Conservation (phyloP, 2,888 invertebrate genomes). For the Choreutis nemorana region DNA sequence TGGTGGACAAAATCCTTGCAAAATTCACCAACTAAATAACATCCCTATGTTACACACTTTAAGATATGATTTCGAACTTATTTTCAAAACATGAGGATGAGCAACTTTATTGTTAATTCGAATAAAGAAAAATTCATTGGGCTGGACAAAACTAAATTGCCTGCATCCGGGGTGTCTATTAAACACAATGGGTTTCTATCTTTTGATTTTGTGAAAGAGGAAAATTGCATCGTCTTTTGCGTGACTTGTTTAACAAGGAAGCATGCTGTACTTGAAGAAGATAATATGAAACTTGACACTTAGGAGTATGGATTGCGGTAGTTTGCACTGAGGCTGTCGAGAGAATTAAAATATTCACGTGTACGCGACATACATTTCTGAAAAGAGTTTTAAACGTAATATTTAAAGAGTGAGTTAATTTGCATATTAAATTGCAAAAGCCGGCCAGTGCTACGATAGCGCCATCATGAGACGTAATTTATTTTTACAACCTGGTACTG, state of each 20-base stretch:
- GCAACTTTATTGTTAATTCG: constrained; percentile 60
- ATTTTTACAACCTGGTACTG: constrained; percentile 7
- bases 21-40: no score
- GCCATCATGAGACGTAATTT: no score
- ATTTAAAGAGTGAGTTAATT: constrained; percentile 14
- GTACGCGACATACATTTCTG: constrained; percentile 8
- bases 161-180: constrained; percentile 62
- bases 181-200: constrained; percentile 30
- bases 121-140: constrained; percentile 53
- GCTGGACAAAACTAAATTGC: constrained; percentile 58
- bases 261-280: constrained; percentile 15
- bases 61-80: no score
- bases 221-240: constrained; percentile 36
- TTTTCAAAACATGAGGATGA: constrained; percentile 40
- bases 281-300: constrained; percentile 26
- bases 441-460: no score
- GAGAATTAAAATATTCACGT: no score
- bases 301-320: no score
- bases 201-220: constrained; percentile 39
- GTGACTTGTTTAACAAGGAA: constrained; percentile 22
- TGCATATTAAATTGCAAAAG: constrained; percentile 23
- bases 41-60: no score
- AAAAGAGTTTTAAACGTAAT: constrained; percentile 4
- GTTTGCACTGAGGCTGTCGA: no score
- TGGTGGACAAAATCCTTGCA: constrained; percentile 35